These are phyloP conservation scores for Sphenopsis melanotis DNA, from an alignment of 2,797 vertebrate genomes.

Conservation along the genomic window DNA sequence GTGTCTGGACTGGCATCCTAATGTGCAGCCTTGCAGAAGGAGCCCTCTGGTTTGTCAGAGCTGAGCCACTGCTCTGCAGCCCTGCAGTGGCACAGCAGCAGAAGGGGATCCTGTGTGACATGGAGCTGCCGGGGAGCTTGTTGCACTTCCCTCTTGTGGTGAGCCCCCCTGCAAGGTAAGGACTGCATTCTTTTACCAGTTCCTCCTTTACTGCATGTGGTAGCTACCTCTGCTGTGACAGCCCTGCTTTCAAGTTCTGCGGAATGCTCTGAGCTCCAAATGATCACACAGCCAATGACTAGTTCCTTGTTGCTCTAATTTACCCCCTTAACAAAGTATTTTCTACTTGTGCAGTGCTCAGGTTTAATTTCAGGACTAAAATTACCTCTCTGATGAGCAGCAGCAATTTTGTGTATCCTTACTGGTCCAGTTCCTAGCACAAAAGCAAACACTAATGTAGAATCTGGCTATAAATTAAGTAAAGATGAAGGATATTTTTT, in stretches of 20 bases:
- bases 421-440: background rate
- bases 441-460: background rate
- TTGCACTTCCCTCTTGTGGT: background rate
- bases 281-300: background rate
- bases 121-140: rapidly evolving
- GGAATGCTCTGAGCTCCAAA: background rate
- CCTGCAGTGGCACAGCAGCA: background rate
- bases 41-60: background rate
- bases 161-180: background rate
- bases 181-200: background rate
- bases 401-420: background rate
- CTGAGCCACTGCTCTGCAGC: background rate
- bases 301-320: background rate
- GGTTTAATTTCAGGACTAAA: background rate
- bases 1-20: background rate
- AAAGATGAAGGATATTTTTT: background rate
- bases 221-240: background rate
- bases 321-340: background rate
- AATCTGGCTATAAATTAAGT: background rate
- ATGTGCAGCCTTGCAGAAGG: background rate
- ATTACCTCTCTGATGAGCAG: background rate
- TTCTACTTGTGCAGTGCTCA: rapidly evolving
- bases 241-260: background rate
- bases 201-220: background rate
- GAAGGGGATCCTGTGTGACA: background rate